Evolutionary conservation across 2,797 vertebrate genomes (phyloP).

Genomic region (Cossypha heuglini): DNA sequence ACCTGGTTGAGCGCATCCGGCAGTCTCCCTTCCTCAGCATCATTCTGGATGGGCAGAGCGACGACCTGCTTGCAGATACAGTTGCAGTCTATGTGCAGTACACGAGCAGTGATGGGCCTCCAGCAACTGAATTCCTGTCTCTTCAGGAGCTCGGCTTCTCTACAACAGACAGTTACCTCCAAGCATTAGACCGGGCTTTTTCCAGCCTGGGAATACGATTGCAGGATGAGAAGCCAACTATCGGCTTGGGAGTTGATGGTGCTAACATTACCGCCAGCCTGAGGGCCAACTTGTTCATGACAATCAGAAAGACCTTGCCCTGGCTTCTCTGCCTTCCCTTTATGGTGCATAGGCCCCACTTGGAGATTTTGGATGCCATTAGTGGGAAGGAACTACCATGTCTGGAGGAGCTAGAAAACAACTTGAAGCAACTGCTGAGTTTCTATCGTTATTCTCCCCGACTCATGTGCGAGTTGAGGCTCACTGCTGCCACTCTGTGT

Average conservation of each 20-base stretch:
- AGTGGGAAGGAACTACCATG: slow-evolving; percentile 94
- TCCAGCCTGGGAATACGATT: slow-evolving; percentile 85
- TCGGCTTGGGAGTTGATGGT: slow-evolving; percentile 89
- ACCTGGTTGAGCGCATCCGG: slow-evolving; percentile 91
- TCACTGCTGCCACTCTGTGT: slow-evolving; percentile 88
- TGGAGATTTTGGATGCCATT: slow-evolving; percentile 92
- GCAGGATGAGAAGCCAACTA: slow-evolving; percentile 87
- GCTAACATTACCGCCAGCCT: slow-evolving; percentile 87
- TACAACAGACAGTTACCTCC: slow-evolving; percentile 90
- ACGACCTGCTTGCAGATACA: slow-evolving; percentile 87
- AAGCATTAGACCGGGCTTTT: slow-evolving; percentile 90
- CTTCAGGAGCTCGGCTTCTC: slow-evolving; percentile 87
- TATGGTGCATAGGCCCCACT: slow-evolving; percentile 92
- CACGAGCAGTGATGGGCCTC: slow-evolving; percentile 86
- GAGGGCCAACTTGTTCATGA: slow-evolving; percentile 88
- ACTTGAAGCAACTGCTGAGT: slow-evolving; percentile 92
- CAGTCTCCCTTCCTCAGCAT: slow-evolving; percentile 92
- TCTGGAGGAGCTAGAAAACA: slow-evolving; percentile 94
- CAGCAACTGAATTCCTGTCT: slow-evolving; percentile 91
- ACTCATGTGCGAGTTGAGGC: slow-evolving; percentile 89
- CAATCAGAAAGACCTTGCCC: slow-evolving; percentile 89
- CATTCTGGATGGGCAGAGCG: slow-evolving; percentile 91
- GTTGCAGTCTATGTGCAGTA: slow-evolving; percentile 94
- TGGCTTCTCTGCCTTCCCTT: slow-evolving; percentile 93
- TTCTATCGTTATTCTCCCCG: slow-evolving; percentile 95